Evolutionary conservation across 37 sponge, comb jelly and placozoan genomes (phyloP), one percentile per base, ranked within the genome.

Genomic region (Eunapius fragilis): DNA sequence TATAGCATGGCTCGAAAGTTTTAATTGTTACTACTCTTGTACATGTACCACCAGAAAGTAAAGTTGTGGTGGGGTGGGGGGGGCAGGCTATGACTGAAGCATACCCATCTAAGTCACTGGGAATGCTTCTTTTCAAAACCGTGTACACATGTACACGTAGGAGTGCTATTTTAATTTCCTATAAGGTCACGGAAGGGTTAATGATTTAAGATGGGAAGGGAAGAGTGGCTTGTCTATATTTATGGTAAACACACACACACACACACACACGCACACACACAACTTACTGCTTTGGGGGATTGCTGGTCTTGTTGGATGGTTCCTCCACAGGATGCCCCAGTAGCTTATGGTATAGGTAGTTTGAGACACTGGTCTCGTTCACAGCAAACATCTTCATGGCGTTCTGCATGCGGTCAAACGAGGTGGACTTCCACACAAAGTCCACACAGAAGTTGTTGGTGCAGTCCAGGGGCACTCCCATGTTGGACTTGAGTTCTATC

Each of bases 361-460:
- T 84, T 58, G 94, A 96, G 38, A 98, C 96, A 41, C 91, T 90
- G 0, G 83, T 94, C 89, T 98, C 96, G 76, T 93, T 76, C 68
- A 98, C 95, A 31, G 99, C 99, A 94, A 98, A 96, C 87, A 91
- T 94, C 87, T 96, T 95, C 85, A 97, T 86, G 45, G 91, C 98
- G 74, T 92, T 93, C 84, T 93, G 93, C 98, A 97, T 97, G 35
- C 98, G 80, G 58, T 98, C 99, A 89, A 98, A 98, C 3, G 95
- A 94, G 24, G 99, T 98, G 5, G 94, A 89, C 91, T 98, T 98
- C 99, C 99, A 98, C 36, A 98, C 96, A 89, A 96, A 98, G 82
- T 98, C 95, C 45, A 96, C 99, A 37, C 84, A 67, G 81, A 96
- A 98, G 85, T 89, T 84, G 45, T 81, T 70, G 2, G 79, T 94